Evolutionary conservation across 2,888 invertebrate species (phyloP), one percentile per base, ranked within the genome.

Genomic region (Pimpla rufipes): DNA sequence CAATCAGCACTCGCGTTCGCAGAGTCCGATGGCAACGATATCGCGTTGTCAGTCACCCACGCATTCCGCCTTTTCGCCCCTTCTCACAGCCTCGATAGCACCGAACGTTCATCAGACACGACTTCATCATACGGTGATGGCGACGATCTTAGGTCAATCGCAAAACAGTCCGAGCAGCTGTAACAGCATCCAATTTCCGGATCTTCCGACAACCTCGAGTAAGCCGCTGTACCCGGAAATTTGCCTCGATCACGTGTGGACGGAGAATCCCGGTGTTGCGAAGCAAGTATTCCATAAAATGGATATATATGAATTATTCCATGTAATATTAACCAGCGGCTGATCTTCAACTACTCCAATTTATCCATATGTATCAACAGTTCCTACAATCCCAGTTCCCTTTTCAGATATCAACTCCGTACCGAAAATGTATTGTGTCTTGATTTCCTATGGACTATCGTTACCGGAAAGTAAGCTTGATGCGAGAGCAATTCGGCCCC

Each of bases 161-260:
- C 88, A 88, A 40, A 89, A 89, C 29, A 90, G 89, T 83, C 88
- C 89, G 11, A 76, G 83, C 42, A 89, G 86, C 70, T 91, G 87
- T 70, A 92, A 88, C 64, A 91, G 90, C 55, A 83, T 91, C 55
- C 89, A 90, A 50, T 80, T 91, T 62, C 91, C 89, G 75, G 91
- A 92, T 74, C 70, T 87, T 35, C 78, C 87, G 45, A 59, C 77
- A n/a, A 87, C 86, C 37, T 87, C 89, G 16, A 90, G 92, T 68
- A 91, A 96, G 87, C 97, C 97, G 0, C 93, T 98, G 35, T 96
- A 96, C 87, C 98, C 98, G 0, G 97, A 97, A 87, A 95, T 98
- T 85, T 98, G 98, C 89, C 94, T 99, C 59, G 98, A 99, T 87
- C 97, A 97, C 90, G 94, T 98, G 13, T 99, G 98, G 98, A 97